Base-by-base conservation (phyloP, 2,888 invertebrate genomes). In the Ophioninae sp. region DNA sequence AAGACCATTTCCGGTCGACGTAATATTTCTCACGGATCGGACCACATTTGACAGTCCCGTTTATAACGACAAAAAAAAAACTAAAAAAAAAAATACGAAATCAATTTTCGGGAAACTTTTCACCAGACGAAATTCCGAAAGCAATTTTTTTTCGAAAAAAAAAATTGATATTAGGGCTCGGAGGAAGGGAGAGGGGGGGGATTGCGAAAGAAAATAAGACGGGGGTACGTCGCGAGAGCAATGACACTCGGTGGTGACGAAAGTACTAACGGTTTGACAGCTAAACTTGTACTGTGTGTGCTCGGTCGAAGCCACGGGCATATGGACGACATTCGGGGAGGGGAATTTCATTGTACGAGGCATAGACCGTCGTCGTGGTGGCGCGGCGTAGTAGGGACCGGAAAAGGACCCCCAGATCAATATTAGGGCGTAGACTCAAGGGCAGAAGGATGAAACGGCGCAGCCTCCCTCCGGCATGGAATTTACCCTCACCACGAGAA, bases 361-460 rank as follows among this genome's bases (percentile, higher is more conserved):
- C 71, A 61, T 56, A 77, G 44, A 79, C 71, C 75, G 78, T 75
- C 44, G 56, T 51, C 44, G 68, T 41, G 41, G 68, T n/a, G 72
- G 37, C 59, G 65, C 63, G 79, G 37, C 37, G 56, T 64, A 81
- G 88, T 86, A 90, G 89, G 88, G 88, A 85, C 83, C 87, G 85
- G 86, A 87, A 88, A 79, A 81, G 51, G 82, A 89, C 86, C 87
- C 86, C 87, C 86, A 86, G 87, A 91, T 91, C 91, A 90, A 91
- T 91, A 91, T 91, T 91, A 89, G 91, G 90, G 90, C 89, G 90
- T 89, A 89, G 90, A 90, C 90, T 89, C 89, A 89, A 90, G 90
- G 91, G 89, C 90, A 90, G 90, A 90, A 90, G 90, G 88, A 88
- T 88, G 88, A 81, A 82, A 77, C 85, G 86, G 79, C 85, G 81